phyloP scores from a whole-genome alignment of 2,113 vertebrate genomes.

The Nettapus auritus region DNA sequence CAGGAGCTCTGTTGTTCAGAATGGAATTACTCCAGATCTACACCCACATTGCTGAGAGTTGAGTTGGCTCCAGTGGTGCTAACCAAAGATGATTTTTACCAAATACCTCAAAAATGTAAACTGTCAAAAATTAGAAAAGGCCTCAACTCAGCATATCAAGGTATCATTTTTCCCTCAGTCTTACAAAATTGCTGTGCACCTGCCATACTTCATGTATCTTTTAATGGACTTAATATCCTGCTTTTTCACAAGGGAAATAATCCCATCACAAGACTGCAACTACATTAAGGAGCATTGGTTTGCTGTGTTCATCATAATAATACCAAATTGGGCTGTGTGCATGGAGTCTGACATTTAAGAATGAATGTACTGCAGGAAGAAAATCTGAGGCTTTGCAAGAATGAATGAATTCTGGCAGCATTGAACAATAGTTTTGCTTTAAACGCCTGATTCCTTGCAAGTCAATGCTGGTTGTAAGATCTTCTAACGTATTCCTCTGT shows the following conservation, averaged over 20 bases:
- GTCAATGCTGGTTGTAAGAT: background rate
- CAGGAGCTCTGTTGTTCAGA: background rate
- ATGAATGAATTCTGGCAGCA: constrained; percentile 46
- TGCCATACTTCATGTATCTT: constrained; percentile 40
- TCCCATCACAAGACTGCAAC: constrained; percentile 46
- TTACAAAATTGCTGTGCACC: constrained; percentile 23
- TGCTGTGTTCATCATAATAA: constrained; percentile 7
- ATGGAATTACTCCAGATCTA: constrained; percentile 47
- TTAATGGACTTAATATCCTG: constrained; percentile 65
- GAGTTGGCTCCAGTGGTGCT: constrained; percentile 48
- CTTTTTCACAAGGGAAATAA: constrained; percentile 57
- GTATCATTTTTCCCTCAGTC: constrained; percentile 2
- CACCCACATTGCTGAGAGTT: constrained; percentile 17
- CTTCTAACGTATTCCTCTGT: background rate
- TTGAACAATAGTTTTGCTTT: constrained; percentile 38
- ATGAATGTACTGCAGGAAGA: constrained; percentile 47
- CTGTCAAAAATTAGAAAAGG: constrained; percentile 48
- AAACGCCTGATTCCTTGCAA: constrained; percentile 10
- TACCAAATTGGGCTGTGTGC: constrained; percentile 17
- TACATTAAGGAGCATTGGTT: constrained; percentile 45
- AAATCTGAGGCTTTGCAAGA: constrained; percentile 7
- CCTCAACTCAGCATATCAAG: constrained; percentile 33
- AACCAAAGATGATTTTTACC: constrained; percentile 39
- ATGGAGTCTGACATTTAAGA: constrained; percentile 48
- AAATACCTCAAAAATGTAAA: constrained; percentile 35